Evolutionary conservation across 2,888 invertebrate species (phyloP).

Genomic region (Cynaeus angustus): DNA sequence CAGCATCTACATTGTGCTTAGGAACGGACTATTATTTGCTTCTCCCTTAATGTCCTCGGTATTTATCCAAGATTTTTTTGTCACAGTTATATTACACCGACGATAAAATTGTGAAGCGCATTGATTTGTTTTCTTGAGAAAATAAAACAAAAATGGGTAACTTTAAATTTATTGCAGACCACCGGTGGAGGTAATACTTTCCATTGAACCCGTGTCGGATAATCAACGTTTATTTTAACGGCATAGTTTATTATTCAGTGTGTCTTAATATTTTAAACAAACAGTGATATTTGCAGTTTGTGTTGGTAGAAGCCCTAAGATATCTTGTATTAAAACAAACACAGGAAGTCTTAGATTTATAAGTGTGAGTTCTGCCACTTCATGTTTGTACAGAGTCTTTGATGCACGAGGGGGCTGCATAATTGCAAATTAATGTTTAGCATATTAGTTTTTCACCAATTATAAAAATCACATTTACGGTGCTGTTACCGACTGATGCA

Average conservation of each 20-base stretch:
- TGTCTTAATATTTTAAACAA: conserved; percentile 38
- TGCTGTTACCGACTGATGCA: neutral
- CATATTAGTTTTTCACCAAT: neutral
- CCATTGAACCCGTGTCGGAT: conserved; percentile 22
- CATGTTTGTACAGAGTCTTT: conserved; percentile 4
- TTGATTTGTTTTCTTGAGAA: no score
- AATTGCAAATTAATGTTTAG: neutral
- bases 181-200: conserved; percentile 1
- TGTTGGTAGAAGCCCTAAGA: conserved; percentile 37
- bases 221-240: conserved; percentile 28
- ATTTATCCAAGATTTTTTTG: no score
- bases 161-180: neutral
- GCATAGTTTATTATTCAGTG: conserved; percentile 28
- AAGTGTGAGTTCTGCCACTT: conserved; percentile 19
- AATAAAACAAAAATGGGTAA: no score
- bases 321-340: conserved; percentile 38
- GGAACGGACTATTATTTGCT: no score
- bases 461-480: neutral
- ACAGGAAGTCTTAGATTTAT: conserved; percentile 37
- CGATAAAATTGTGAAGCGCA: no score
- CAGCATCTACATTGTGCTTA: no score
- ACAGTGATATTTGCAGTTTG: conserved; percentile 40
- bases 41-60: no score
- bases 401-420: conserved; percentile 1
- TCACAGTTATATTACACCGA: no score